A percentile compares a stretch with the other conserved stretches of the same genome.
Evolutionary conservation across 2,113 vertebrate genomes (phyloP).

Genomic region (Oncorhynchus masou): DNA sequence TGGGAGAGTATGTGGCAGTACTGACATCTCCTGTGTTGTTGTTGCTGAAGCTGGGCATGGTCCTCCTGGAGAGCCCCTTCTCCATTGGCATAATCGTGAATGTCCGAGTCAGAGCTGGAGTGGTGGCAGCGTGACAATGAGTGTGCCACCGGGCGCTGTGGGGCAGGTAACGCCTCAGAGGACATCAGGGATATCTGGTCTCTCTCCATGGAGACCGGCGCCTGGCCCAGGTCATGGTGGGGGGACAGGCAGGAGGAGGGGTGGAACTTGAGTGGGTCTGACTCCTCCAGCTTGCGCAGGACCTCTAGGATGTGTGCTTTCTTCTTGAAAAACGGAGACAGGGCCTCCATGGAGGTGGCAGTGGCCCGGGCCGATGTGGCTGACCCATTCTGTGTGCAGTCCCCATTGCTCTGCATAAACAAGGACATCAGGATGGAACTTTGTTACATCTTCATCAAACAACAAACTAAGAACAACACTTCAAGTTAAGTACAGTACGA

Average conservation of each 20-base stretch:
- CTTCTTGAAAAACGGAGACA: conserved; percentile 81
- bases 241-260: conserved; percentile 32
- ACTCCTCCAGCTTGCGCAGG: conserved; percentile 78
- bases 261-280: conserved; percentile 64
- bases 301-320: conserved; percentile 83
- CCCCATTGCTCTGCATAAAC: conserved; percentile 26
- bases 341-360: conserved; percentile 65
- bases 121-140: conserved; percentile 33
- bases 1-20: conserved; percentile 67
- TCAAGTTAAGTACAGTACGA: too few species aligned
- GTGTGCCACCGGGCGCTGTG: neutral
- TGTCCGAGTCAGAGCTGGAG: conserved; percentile 56
- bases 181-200: conserved; percentile 5
- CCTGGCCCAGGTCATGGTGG: conserved; percentile 36
- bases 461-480: conserved; percentile 5
- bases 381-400: conserved; percentile 44
- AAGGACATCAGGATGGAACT: neutral
- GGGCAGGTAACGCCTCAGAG: neutral
- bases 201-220: conserved; percentile 30
- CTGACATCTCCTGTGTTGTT: conserved; percentile 51
- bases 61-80: conserved; percentile 57
- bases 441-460: neutral
- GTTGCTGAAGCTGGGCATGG: conserved; percentile 7
- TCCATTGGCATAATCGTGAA: conserved; percentile 64
- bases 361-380: conserved; percentile 45